phyloP scores from a whole-genome alignment of 1,140 invertebrate species.

The Drosophila bifasciata region DNA sequence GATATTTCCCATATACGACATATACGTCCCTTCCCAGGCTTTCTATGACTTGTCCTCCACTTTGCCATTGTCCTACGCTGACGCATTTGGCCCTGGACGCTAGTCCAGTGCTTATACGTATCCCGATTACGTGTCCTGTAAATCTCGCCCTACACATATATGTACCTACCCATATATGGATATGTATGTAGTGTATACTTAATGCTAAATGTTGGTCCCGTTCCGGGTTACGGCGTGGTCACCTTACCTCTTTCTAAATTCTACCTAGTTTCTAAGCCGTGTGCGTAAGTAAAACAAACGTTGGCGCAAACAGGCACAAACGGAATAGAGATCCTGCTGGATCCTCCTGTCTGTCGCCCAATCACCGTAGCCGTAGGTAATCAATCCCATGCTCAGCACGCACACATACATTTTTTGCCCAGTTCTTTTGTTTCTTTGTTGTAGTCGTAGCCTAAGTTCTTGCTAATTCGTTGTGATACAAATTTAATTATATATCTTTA shows the following conservation, averaged over 20 bases:
- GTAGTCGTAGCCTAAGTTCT: constrained; percentile 77
- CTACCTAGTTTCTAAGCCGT: constrained; percentile 64
- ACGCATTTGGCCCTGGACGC: constrained; percentile 36
- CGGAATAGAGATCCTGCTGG: constrained; percentile 8
- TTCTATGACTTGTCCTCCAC: constrained; percentile 30
- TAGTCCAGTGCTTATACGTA: constrained; percentile 22
- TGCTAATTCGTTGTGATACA: constrained; percentile 81
- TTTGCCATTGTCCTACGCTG: constrained; percentile 28
- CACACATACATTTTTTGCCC: constrained; percentile 38
- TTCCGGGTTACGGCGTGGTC: constrained; percentile 44
- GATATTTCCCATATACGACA: too few species aligned
- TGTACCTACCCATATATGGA: too few species aligned
- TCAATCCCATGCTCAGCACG: constrained; percentile 57
- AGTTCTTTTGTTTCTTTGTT: constrained; percentile 64
- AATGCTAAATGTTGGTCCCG: constrained; percentile 43
- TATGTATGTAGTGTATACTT: constrained; percentile 6
- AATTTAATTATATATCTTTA: constrained; percentile 76
- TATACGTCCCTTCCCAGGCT: constrained; percentile 10
- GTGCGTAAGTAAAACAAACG: constrained; percentile 63
- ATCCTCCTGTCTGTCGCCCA: constrained; percentile 27
- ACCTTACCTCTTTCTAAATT: constrained; percentile 31
- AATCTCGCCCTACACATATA: constrained; percentile 59
- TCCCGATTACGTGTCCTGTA: constrained; percentile 59
- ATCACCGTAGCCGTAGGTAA: constrained; percentile 41
- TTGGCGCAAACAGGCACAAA: too few species aligned